Base-by-base conservation (phyloP, 2,797 vertebrate genomes). In the Urophycis tenuis region DNA sequence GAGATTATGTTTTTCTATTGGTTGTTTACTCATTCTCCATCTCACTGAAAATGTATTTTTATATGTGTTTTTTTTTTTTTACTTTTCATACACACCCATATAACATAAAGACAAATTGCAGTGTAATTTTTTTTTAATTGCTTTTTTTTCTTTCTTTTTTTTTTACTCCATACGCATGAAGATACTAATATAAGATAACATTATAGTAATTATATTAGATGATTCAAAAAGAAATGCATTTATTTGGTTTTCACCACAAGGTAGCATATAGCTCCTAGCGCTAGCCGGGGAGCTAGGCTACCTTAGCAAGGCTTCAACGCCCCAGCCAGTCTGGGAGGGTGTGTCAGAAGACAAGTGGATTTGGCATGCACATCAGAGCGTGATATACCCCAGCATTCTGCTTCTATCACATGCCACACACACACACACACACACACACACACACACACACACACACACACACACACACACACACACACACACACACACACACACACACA, bases 291-390 rank as follows among this genome's bases (percentile, higher is more conserved):
- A 25, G 81, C 83, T 81, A 79, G 86, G 85, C 83, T 87, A 82
- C 78, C 83, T 82, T 87, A 85, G 85, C 80, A 73, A 83, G 81
- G 87, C 86, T 84, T 81, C 84, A 79, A 69, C 81, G 41, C 81
- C 87, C 76, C 78, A 89, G 87, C 82, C 88, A 85, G 88, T 85
- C 86, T 87, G 86, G 82, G 86, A 80, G 88, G 81, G 85, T 90
- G 87, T 91, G 89, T 89, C 88, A 91, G 89, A 88, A 34, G 87
- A 91, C 91, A 90, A 90, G 88, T 86, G 89, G 91, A 91, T 92
- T 91, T 90, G 88, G 82, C 90, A 91, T 91, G 90, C 90, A 91
- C 89, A 91, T 92, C 90, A 91, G 91, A 92, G 90, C 90, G 86
- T 91, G 91, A 91, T 91, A 91, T 91, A 89, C 82, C 83, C 85